Percentiles rank a stretch among this genome's conserved stretches.
Evolutionary conservation across 1,140 invertebrate genomes (phyloP).

Genomic region (Drosophila ogumai): DNA sequence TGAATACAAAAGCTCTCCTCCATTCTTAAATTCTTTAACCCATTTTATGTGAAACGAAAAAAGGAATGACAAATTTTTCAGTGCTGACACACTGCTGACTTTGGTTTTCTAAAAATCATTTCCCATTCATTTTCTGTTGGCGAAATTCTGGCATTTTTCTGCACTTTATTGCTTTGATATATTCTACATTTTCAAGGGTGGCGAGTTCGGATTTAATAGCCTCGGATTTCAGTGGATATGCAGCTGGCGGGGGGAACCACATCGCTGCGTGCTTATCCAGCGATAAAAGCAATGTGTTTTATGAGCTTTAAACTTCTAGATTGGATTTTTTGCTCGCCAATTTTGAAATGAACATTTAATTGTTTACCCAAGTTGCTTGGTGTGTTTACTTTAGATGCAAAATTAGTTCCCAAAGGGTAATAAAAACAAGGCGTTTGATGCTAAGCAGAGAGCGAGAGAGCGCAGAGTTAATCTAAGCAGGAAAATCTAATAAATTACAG

Average conservation of each 20-base stretch:
- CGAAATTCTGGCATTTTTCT: slow-evolving; percentile 33
- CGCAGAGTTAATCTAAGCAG: slow-evolving; percentile 7
- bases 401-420: slow-evolving; percentile 52
- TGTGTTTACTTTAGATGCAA: slow-evolving; percentile 35
- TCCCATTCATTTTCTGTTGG: slow-evolving; percentile 18
- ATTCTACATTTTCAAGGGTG: slow-evolving; percentile 14
- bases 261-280: slow-evolving; percentile 38
- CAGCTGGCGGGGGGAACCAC: slow-evolving; percentile 22
- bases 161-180: slow-evolving; percentile 59
- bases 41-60: slow-evolving; percentile 17
- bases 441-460: slow-evolving; percentile 16
- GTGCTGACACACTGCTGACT: slow-evolving; percentile 29
- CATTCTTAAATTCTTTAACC: background rate
- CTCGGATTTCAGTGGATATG: slow-evolving; percentile 16
- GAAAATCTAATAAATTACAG: slow-evolving; percentile 61
- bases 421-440: slow-evolving; percentile 46
- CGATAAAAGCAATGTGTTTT: slow-evolving; percentile 54
- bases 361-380: slow-evolving; percentile 57
- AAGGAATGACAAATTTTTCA: slow-evolving; percentile 4
- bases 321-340: slow-evolving; percentile 31
- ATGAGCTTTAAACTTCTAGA: slow-evolving; percentile 54
- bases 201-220: slow-evolving; percentile 14
- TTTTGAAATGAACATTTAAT: slow-evolving; percentile 56
- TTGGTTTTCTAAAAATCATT: slow-evolving; percentile 21
- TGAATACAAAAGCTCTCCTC: background rate